Base-by-base conservation (phyloP, 2,797 vertebrate genomes). In the Clangula hyemalis region DNA sequence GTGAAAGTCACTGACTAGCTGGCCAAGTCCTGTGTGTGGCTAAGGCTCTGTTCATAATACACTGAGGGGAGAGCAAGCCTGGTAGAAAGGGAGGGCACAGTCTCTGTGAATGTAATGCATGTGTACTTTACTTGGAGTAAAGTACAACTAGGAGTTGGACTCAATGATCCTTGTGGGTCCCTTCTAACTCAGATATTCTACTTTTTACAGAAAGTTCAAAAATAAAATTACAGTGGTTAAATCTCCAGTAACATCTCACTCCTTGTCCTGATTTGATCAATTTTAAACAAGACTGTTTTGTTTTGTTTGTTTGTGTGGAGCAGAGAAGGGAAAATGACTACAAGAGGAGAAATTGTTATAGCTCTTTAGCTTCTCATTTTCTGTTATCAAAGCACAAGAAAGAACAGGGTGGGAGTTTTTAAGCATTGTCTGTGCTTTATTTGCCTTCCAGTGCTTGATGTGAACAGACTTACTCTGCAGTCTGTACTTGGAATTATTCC, bases 1-100 rank as follows among this genome's bases (percentile, higher is more conserved):
- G 54, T 90, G 61, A 68, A 89, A 90, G 62, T n/a, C 36, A 71
- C 28, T n/a, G 70, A 11, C 72, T 90, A 64, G 5, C 60, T 53
- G n/a, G 21, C 51, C 51, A 81, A 88, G 21, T 72, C 38, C 43
- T 83, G 49, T 0, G 0, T 14, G 4, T 3, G 5, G 4, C 82
- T 71, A 85, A 69, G 56, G 18, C 10, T 85, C n/a, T 39, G 7
- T 38, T 85, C 61, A 75, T 58, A 39, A 74, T 53, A 60, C 81
- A 38, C 15, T 5, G 1, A 83, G n/a, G 30, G 53, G 45, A 75
- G 12, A 61, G 7, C 7, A 65, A 70, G 8, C 68, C 14, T 61
- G 36, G 13, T 39, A 68, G 19, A 19, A 58, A 90, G 76, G 51
- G 34, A 84, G 10, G 3, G 2, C 5, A 32, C 28, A 51, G 58